phyloP scores from a whole-genome alignment of 2,113 vertebrate genomes.

The Atherinomorus stipes region DNA sequence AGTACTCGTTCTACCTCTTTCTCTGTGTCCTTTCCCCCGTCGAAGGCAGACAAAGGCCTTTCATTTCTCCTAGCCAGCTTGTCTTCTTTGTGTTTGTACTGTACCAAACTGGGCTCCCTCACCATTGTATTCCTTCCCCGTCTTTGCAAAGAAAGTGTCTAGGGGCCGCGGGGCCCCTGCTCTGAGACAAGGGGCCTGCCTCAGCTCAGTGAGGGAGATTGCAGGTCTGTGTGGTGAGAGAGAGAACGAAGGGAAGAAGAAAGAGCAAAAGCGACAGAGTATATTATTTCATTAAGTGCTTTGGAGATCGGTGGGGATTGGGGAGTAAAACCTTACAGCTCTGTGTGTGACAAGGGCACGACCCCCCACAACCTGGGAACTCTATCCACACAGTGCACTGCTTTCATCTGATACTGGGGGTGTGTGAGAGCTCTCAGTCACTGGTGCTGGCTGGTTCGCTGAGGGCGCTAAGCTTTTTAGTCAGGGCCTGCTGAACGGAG shows the following conservation, averaged over 20 bases:
- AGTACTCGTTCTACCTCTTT: conserved; percentile 61
- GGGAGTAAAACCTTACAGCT: conserved; percentile 89
- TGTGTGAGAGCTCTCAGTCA: conserved; percentile 85
- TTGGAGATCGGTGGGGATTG: conserved; percentile 87
- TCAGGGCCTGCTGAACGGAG: conserved; percentile 63
- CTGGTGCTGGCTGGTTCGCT: conserved; percentile 68
- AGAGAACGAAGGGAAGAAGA: conserved; percentile 62
- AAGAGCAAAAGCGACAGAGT: conserved; percentile 78
- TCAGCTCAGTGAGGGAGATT: conserved; percentile 42
- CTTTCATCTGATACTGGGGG: conserved; percentile 68
- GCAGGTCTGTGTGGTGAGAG: conserved; percentile 33
- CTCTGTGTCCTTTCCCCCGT: conserved; percentile 59
- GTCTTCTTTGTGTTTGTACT: conserved; percentile 76
- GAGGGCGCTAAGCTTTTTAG: conserved; percentile 83
- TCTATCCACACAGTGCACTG: conserved; percentile 59
- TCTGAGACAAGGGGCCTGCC: conserved; percentile 64
- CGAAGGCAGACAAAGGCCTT: conserved; percentile 79
- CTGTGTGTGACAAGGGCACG: conserved; percentile 92
- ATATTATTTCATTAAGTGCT: conserved; percentile 99
- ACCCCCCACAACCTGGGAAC: conserved; percentile 92
- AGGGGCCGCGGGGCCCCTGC: conserved; percentile 74
- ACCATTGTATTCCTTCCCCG: conserved; percentile 65
- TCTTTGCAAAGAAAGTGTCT: conserved; percentile 75
- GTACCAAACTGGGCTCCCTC: conserved; percentile 72
- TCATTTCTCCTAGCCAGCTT: conserved; percentile 75